Base-by-base conservation (phyloP, 2,797 vertebrate species). In the Helarctos malayanus region DNA sequence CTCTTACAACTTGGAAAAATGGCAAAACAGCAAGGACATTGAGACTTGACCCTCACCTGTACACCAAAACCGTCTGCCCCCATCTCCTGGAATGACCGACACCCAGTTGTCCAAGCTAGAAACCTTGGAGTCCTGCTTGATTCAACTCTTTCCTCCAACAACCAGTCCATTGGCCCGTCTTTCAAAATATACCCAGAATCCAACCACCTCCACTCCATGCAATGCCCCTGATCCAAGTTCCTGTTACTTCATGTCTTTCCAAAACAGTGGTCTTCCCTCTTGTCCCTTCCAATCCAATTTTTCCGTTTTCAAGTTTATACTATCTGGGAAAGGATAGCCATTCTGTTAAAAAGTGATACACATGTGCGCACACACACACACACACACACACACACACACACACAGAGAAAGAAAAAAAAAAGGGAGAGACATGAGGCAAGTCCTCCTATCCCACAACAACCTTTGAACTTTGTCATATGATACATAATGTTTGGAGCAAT, bases 241-340 rank as follows among this genome's bases (percentile, higher is more conserved):
- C 23, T 56, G 38, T 61, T 27, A 68, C 49, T 63, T 84, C n/a
- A 9, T 29, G 52, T 91, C 27, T 63, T 23, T 84, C 88, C 59
- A n/a, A 19, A 32, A 47, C 88, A 63, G 7, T 45, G 9, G 4
- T 78, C 23, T 52, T 10, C 32, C n/a, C 32, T 84, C 27, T 35
- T 78, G 19, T 12, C 12, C 35, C 6, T 79, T 63, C 45, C 35
- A n/a, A 87, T 19, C 38, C 29, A 68, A 35, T 69, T 45, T 93
- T 91, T 83, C 68, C 25, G 4, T 71, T 97, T 73, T 84, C 38
- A 52, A 73, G 45, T 81, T 85, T 71, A n/a, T 52, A 32, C 32
- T 49, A 69, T 56, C 49, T 69, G 16, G 35, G 32, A 54, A 91
- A 85, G 29, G 80, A 61, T 63, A 79, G 68, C 7, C 14, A 95